These are phyloP conservation scores for Drosophila punjabiensis DNA, from an alignment of 1,140 invertebrate species.

Conservation along the genomic window DNA sequence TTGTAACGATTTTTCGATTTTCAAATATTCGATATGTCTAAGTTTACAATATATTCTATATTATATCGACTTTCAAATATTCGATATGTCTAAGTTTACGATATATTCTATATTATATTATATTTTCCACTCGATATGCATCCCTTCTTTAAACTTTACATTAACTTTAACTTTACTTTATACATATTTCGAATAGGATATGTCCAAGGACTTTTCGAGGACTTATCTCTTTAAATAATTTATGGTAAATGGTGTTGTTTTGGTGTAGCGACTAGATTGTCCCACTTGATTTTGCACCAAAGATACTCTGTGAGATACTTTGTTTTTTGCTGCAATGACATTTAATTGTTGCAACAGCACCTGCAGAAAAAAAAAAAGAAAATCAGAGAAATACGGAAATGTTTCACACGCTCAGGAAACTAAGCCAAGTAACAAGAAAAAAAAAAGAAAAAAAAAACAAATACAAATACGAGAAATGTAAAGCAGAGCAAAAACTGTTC, in stretches of 20 bases:
- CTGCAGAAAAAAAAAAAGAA: too few species aligned
- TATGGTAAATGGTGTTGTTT: not conserved
- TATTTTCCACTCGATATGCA: too few species aligned
- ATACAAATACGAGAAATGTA: conserved; percentile 4
- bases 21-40: too few species aligned
- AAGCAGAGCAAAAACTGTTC: conserved; percentile 9
- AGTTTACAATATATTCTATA: too few species aligned
- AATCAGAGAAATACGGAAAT: not conserved
- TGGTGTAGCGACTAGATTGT: not conserved
- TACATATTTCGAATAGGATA: not conserved
- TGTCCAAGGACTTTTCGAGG: not conserved
- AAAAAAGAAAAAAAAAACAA: not conserved
- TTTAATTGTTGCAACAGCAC: conserved; percentile 34
- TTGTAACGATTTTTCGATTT: too few species aligned
- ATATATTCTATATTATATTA: too few species aligned
- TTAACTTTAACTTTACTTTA: too few species aligned
- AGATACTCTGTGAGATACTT: not conserved
- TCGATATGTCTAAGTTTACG: too few species aligned
- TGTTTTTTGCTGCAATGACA: conserved; percentile 34
- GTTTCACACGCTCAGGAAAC: conserved; percentile 28
- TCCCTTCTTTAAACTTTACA: too few species aligned
- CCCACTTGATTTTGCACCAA: not conserved
- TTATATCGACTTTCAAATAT: too few species aligned
- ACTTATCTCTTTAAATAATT: not conserved
- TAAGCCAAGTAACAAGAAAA: conserved; percentile 1